These are phyloP conservation scores for Phaenicophaeus curvirostris DNA, from an alignment of 2,797 vertebrate genomes.

Conservation along the genomic window DNA sequence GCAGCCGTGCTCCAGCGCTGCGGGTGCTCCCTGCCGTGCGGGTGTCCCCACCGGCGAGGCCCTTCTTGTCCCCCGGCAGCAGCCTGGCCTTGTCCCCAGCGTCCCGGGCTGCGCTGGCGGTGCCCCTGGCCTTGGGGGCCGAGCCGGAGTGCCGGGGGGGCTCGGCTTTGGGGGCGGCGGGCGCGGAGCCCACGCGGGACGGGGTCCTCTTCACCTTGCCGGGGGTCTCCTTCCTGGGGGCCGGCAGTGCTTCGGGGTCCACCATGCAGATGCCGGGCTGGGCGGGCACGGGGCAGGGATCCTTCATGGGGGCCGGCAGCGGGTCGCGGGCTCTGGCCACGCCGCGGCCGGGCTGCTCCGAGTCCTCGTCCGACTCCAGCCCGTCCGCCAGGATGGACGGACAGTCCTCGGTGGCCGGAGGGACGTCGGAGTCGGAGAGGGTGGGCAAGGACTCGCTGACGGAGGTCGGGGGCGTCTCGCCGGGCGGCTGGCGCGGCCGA, in stretches of 20 bases:
- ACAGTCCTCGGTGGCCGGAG: constrained; percentile 79
- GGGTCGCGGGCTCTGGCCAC: constrained; percentile 76
- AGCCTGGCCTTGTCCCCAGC: constrained; percentile 25
- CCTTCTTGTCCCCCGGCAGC: constrained; percentile 20
- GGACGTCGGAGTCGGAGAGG: constrained; percentile 83
- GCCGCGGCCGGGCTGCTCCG: constrained; percentile 55
- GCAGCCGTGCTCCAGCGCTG: not conserved
- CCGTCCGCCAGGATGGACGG: constrained; percentile 82
- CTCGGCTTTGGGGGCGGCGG: not conserved
- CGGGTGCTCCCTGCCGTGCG: not conserved
- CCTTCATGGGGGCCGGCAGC: constrained; percentile 82
- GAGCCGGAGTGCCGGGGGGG: not conserved
- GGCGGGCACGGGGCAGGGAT: constrained; percentile 83
- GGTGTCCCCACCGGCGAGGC: not conserved
- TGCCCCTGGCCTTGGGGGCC: constrained; percentile 69
- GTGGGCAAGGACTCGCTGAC: constrained; percentile 85
- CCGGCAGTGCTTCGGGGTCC: constrained; percentile 80
- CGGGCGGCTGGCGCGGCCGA: not conserved
- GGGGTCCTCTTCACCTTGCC: constrained; percentile 71
- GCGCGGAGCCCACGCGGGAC: not conserved
- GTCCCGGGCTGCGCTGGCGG: not conserved
- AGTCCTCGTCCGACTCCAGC: constrained; percentile 87
- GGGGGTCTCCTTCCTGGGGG: constrained; percentile 27
- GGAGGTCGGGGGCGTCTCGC: constrained; percentile 83
- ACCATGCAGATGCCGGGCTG: constrained; percentile 90